Conservation (phyloP, 2,113 vertebrate species). For the Cavia porcellus region DNA sequence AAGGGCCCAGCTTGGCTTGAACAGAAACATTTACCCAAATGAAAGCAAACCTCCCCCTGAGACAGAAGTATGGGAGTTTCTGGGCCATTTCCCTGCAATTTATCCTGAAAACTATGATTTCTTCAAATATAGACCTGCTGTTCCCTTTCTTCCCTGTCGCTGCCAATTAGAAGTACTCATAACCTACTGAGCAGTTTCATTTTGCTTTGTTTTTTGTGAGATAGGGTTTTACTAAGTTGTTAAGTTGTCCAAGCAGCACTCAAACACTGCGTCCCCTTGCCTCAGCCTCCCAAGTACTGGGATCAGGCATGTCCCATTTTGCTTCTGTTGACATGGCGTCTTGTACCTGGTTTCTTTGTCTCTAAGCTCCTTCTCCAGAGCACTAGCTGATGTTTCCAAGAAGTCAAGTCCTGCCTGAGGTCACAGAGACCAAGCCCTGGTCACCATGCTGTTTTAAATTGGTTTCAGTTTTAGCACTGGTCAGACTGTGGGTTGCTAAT, state of each 20-base stretch:
- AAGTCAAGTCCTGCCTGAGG: background rate
- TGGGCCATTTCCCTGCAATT: background rate
- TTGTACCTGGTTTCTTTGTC: background rate
- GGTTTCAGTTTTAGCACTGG: background rate
- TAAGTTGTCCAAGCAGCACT: background rate
- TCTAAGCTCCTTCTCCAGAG: background rate
- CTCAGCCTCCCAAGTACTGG: background rate
- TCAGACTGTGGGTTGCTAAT: background rate
- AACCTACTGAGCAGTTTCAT: background rate
- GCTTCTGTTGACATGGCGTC: background rate
- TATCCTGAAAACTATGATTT: background rate
- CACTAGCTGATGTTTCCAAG: background rate
- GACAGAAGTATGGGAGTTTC: background rate
- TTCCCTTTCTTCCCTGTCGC: background rate
- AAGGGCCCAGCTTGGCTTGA: background rate
- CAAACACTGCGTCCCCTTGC: background rate
- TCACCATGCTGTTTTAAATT: background rate
- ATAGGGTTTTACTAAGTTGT: background rate
- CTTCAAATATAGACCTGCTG: background rate
- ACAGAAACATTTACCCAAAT: background rate
- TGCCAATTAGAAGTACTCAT: background rate
- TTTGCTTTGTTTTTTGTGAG: no score
- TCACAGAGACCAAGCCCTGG: slow-evolving; percentile 21
- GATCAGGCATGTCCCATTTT: background rate
- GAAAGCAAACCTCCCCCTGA: background rate